phyloP scores from a whole-genome alignment of 2,797 vertebrate genomes.

The Philypnodon macrostomus region DNA sequence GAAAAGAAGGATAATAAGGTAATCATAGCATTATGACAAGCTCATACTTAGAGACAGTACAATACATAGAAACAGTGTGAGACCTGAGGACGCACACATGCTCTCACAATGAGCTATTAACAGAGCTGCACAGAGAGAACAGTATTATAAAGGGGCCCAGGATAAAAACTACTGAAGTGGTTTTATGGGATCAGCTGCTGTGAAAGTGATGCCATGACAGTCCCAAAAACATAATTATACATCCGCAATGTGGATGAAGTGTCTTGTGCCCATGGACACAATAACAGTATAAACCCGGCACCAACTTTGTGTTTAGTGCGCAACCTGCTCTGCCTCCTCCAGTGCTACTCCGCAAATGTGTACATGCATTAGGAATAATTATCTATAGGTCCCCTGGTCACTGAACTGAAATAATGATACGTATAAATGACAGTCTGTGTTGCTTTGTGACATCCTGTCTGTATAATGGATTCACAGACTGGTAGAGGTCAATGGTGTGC shows the following conservation, averaged over 20 bases:
- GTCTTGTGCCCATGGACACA: no score
- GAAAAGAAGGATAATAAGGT: constrained; percentile 43
- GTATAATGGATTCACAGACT: constrained; percentile 45
- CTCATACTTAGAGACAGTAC: constrained; percentile 21
- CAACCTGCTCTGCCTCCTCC: no score
- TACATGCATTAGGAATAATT: no score
- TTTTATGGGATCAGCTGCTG: background rate
- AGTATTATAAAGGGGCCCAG: constrained; percentile 22
- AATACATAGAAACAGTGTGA: no score
- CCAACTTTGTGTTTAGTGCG: no score
- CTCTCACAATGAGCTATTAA: constrained; percentile 8
- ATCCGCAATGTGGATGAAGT: no score
- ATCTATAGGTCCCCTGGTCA: background rate
- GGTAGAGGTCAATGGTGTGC: constrained; percentile 73
- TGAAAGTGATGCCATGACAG: background rate
- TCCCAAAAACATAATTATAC: no score
- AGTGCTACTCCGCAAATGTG: no score
- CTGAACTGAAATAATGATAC: background rate
- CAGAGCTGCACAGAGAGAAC: constrained; percentile 13
- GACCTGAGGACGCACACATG: constrained; percentile 8
- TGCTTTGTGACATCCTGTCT: background rate
- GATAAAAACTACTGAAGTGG: constrained; percentile 6
- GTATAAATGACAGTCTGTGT: background rate
- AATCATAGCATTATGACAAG: constrained; percentile 36
- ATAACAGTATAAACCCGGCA: no score